Evolutionary conservation across 2,113 vertebrate species (phyloP).

Genomic region (Grammomys dolichurus): DNA sequence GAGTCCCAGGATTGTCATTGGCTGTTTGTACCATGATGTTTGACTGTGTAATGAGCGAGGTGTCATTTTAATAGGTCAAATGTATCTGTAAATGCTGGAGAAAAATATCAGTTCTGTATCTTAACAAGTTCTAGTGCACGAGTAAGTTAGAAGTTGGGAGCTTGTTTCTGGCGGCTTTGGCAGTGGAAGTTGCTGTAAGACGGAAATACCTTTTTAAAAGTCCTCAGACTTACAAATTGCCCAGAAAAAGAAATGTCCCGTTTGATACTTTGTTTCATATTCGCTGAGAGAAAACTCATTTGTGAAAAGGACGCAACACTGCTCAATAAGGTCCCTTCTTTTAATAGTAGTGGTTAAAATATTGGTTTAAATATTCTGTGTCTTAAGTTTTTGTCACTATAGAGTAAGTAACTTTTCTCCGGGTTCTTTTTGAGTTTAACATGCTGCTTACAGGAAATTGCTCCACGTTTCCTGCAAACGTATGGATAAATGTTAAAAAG

Average conservation of each 20-base stretch:
- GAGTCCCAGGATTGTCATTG: constrained; percentile 83
- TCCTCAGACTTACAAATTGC: constrained; percentile 34
- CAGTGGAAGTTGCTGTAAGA: constrained; percentile 27
- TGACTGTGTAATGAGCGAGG: constrained; percentile 87
- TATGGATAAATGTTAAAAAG: constrained; percentile 83
- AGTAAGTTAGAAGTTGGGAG: constrained; percentile 55
- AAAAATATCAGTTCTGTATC: constrained; percentile 69
- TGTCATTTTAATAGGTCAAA: constrained; percentile 86
- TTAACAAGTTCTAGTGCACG: constrained; percentile 62
- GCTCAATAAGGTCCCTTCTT: constrained; percentile 60
- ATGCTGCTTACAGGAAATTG: constrained; percentile 66
- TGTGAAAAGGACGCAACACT: constrained; percentile 51
- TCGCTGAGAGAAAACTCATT: constrained; percentile 12
- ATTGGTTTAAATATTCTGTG: constrained; percentile 62
- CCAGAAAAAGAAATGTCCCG: constrained; percentile 53
- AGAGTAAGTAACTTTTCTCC: constrained; percentile 80
- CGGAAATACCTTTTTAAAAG: constrained; percentile 39
- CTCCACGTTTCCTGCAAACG: constrained; percentile 7
- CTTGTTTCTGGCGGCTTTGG: background rate
- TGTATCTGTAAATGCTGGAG: constrained; percentile 81
- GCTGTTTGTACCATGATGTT: constrained; percentile 85
- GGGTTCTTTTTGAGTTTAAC: constrained; percentile 64
- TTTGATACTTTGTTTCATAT: constrained; percentile 73
- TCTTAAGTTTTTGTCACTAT: constrained; percentile 68
- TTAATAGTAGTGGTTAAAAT: constrained; percentile 61